Conservation (phyloP, 1,140 invertebrate species). For the Steinernema feltiae region DNA sequence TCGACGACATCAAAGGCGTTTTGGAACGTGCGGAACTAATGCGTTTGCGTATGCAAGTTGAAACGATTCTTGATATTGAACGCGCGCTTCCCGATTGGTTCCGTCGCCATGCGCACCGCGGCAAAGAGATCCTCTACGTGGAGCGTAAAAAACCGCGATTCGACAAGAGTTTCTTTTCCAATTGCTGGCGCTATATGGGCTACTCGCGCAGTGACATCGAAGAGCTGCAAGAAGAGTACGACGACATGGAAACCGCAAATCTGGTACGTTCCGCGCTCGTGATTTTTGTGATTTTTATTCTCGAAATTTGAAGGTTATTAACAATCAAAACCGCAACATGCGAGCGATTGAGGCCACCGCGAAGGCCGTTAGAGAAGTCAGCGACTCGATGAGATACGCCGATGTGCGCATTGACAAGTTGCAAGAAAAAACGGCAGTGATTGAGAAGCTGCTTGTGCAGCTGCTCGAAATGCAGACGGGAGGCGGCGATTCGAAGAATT, state of each 20-base stretch:
- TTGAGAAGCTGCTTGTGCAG: background rate
- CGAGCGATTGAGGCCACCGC: background rate
- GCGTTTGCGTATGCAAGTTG: conserved; percentile 63
- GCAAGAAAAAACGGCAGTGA: background rate
- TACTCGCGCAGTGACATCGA: background rate
- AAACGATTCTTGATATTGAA: background rate
- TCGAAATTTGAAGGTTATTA: background rate
- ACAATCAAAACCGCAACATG: conserved; percentile 4
- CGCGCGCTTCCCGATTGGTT: background rate
- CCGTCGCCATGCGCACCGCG: background rate
- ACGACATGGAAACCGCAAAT: background rate
- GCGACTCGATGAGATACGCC: background rate
- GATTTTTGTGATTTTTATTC: background rate
- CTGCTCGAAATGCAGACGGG: background rate
- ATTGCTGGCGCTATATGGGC: background rate
- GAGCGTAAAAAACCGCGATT: background rate
- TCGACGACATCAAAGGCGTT: conserved; percentile 61
- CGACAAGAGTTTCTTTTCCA: background rate
- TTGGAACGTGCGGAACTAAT: conserved; percentile 62
- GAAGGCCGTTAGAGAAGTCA: background rate
- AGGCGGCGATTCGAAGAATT: background rate
- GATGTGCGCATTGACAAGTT: background rate
- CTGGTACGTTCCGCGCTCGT: background rate
- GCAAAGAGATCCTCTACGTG: background rate
- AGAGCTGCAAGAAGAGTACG: background rate